Evolutionary conservation across 2,113 vertebrate species (phyloP).

Genomic region (Crotalus viridis): DNA sequence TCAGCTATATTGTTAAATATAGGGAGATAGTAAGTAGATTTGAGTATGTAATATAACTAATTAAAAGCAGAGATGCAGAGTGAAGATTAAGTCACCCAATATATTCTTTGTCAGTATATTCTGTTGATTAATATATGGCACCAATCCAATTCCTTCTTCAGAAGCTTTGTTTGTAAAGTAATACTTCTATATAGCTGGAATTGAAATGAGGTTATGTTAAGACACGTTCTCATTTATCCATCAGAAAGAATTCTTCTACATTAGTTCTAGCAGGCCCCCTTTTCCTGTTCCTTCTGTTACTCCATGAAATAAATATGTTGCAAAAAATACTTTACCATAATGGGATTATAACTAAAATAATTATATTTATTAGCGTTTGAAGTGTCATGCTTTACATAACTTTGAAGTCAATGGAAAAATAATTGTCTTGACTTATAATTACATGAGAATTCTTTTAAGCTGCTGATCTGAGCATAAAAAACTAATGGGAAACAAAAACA

Average conservation of each 20-base stretch:
- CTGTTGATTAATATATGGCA: neutral
- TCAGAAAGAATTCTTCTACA: neutral
- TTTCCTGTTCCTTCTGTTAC: neutral
- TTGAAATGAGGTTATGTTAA: neutral
- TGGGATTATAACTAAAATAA: neutral
- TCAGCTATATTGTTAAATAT: neutral
- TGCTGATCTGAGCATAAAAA: neutral
- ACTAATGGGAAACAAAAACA: neutral
- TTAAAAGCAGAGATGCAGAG: neutral
- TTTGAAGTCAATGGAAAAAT: neutral
- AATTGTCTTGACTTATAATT: neutral
- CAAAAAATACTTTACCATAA: neutral
- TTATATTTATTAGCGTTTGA: neutral
- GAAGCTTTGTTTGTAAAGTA: neutral
- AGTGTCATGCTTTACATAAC: neutral
- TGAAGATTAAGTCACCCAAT: neutral
- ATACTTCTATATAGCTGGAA: neutral
- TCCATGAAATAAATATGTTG: neutral
- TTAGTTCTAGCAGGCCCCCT: neutral
- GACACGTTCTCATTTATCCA: rapidly evolving
- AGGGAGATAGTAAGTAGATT: neutral
- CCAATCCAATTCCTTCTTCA: neutral
- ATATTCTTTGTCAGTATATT: neutral
- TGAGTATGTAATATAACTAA: neutral
- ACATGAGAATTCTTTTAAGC: neutral